Evolutionary conservation across 1,140 invertebrate species (phyloP), one percentile per base, ranked within the genome.

Genomic region (Pogonus chalceus): DNA sequence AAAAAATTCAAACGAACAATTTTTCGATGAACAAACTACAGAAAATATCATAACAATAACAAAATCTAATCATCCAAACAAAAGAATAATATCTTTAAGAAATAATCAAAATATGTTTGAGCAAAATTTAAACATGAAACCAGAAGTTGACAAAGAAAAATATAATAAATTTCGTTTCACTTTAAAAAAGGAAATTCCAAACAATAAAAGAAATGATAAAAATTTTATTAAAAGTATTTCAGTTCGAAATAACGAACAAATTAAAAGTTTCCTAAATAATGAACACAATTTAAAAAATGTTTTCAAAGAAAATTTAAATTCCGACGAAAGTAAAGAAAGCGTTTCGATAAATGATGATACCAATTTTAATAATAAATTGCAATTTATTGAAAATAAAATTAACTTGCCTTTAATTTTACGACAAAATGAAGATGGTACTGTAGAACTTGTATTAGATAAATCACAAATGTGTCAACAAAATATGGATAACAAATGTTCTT

Each of bases 391-490:
- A 10, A 60, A 57, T 47, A 58, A 61, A 21, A 60, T 65, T 7
- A 62, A 63, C 46, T 47, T 65, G 7, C 63, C 63, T 2, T 52
- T 65, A 24, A 52, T 60, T 49, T 52, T 65, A 23, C 18, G 31
- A 7, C 54, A 57, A 43, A 43, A 51, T 48, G 22, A 37, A 24
- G 39, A 65, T 47, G 62, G 60, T 2, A n/a, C 57, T 0, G 23
- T 63, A 31, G 50, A 60, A 23, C 35, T 65, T n/a, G 49, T 56
- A 14, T 58, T 65, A 1, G 62, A 65, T 35, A 43, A 58, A 14
- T 56, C 61, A 7, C 60, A 59, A 49, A 37, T 63, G 1, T 65
- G 63, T 35, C 4, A 18, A 12, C 37, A 43, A 4, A 43, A 43
- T 43, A 10, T 43, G 9, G 37, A 12, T 12, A 43, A 43, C 9